A percentile compares a stretch with the other conserved stretches of the same genome.
Evolutionary conservation across 2,888 invertebrate genomes (phyloP).

Genomic region (Cosmorhoe ocellata): DNA sequence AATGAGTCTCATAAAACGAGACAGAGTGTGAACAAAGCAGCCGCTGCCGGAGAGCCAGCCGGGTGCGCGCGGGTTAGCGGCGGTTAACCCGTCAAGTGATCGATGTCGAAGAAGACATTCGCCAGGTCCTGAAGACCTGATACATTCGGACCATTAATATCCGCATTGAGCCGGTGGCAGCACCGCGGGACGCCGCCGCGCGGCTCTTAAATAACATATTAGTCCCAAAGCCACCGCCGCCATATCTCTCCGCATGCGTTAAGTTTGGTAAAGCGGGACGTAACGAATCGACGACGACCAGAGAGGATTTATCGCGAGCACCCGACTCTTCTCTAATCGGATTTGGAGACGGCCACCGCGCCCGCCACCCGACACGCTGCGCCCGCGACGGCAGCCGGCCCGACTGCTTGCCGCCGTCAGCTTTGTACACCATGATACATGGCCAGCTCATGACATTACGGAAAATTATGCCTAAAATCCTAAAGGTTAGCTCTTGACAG

Average conservation of each 20-base stretch:
- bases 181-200: constrained; percentile 69
- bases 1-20: constrained; percentile 8
- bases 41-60: neutral
- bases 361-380: constrained; percentile 16
- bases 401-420: neutral
- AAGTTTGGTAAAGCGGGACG: constrained; percentile 71
- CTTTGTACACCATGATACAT: constrained; percentile 6
- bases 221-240: constrained; percentile 73
- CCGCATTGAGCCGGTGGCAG: constrained; percentile 69
- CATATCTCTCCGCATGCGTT: constrained; percentile 64
- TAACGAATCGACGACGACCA: constrained; percentile 76
- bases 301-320: constrained; percentile 73
- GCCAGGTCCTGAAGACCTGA: constrained; percentile 52
- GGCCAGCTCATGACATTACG: constrained; percentile 4
- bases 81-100: constrained; percentile 34
- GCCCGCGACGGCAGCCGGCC: neutral
- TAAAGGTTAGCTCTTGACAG: constrained; percentile 3
- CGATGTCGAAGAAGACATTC: constrained; percentile 59
- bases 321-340: constrained; percentile 67
- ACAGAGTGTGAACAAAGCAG: constrained; percentile 1
- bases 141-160: constrained; percentile 73
- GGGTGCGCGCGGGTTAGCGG: constrained; percentile 12
- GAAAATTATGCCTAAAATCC: constrained; percentile 13
- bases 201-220: constrained; percentile 73
- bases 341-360: constrained; percentile 51